Evolutionary conservation across 2,797 vertebrate genomes (phyloP).

Genomic region (Thaleichthys pacificus): DNA sequence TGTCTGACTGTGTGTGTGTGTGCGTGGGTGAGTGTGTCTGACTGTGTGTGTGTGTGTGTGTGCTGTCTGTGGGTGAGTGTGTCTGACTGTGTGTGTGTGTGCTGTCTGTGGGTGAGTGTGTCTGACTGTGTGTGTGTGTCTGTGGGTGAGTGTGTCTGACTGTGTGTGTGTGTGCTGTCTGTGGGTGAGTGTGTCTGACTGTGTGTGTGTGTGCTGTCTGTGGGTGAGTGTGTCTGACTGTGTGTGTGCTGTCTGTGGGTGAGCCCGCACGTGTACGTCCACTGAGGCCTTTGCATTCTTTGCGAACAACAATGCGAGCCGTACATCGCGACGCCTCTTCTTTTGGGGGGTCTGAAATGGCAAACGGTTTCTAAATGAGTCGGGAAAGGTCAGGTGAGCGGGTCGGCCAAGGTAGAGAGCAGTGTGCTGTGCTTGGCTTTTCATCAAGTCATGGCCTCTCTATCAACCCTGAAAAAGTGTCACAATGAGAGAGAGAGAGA

Average conservation of each 20-base stretch:
- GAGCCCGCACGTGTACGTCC: neutral
- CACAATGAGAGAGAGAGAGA: conserved; percentile 58
- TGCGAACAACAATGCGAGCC: conserved; percentile 2
- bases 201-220: too few relatives aligned
- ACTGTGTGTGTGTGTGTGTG: too few relatives aligned
- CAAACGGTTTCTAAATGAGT: conserved; percentile 65
- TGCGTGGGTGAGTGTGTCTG: too few relatives aligned
- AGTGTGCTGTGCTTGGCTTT: conserved; percentile 67
- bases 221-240: neutral
- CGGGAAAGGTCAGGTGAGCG: conserved; percentile 57
- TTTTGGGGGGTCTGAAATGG: conserved; percentile 31
- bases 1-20: too few relatives aligned
- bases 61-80: neutral
- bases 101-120: too few relatives aligned
- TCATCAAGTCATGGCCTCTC: conserved; percentile 70
- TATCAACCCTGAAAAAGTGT: conserved; percentile 69
- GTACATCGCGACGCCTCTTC: conserved; percentile 10
- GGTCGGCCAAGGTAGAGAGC: conserved; percentile 49
- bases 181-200: too few relatives aligned
- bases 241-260: neutral
- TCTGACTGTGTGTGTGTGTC: too few relatives aligned
- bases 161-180: too few relatives aligned
- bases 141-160: too few relatives aligned
- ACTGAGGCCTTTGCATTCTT: neutral
- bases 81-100: neutral